Conservation (phyloP, 2,113 vertebrate species). For the Laticauda laticaudata region DNA sequence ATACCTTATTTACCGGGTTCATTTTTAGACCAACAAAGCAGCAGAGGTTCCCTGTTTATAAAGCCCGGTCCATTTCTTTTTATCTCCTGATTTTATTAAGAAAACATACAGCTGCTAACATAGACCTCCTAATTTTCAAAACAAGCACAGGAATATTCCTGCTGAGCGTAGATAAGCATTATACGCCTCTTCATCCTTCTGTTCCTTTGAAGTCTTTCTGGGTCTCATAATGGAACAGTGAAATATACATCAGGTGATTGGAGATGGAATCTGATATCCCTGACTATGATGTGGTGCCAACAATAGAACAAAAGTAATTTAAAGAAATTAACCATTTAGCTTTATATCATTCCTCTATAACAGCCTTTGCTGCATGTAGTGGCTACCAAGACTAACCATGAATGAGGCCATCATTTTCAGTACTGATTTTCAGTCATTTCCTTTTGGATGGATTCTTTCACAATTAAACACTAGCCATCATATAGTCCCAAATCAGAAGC, state of each 20-base stretch:
- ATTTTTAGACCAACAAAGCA: slow-evolving; percentile 34
- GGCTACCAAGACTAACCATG: neutral
- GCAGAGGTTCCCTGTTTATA: slow-evolving; percentile 9
- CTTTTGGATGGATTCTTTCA: neutral
- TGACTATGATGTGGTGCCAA: slow-evolving; percentile 14
- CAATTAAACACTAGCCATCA: neutral
- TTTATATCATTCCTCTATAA: neutral
- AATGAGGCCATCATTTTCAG: neutral
- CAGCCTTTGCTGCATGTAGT: neutral
- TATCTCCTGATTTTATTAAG: slow-evolving; percentile 35
- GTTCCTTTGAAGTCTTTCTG: slow-evolving; percentile 29
- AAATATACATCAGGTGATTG: slow-evolving; percentile 7
- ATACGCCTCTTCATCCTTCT: slow-evolving; percentile 10
- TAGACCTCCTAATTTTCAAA: slow-evolving; percentile 5
- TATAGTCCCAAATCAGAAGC: neutral
- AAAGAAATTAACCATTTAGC: neutral
- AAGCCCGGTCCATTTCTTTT: neutral
- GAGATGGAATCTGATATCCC: slow-evolving; percentile 16
- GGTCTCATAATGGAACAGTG: neutral
- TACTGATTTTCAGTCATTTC: neutral
- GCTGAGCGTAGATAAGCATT: neutral
- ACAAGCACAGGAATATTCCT: slow-evolving; percentile 25
- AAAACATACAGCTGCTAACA: slow-evolving; percentile 21
- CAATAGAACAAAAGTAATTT: slow-evolving; percentile 14
- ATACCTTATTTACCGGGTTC: slow-evolving; percentile 50